A percentile compares a stretch with the other conserved stretches of the same genome.
These are phyloP conservation scores for Sylvilagus bachmani DNA, from an alignment of 2,113 vertebrate genomes.

Conservation along the genomic window DNA sequence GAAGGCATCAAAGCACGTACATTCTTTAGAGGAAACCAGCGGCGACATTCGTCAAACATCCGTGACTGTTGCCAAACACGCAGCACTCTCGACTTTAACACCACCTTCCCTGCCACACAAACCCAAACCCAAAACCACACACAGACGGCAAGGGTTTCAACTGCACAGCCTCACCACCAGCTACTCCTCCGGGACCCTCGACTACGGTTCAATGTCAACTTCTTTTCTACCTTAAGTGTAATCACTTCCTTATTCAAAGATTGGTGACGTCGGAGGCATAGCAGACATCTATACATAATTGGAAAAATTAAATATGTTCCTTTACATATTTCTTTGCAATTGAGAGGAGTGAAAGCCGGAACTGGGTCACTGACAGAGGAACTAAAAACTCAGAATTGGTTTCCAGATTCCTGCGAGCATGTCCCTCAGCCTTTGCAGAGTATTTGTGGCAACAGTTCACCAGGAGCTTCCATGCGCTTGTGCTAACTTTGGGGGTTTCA, in stretches of 20 bases:
- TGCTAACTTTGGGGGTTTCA: not conserved
- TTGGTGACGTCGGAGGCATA: not conserved
- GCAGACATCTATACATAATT: not conserved
- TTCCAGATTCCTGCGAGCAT: constrained; percentile 12
- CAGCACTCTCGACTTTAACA: not conserved
- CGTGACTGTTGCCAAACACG: not conserved
- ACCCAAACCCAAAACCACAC: not conserved
- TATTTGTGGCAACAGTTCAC: not conserved
- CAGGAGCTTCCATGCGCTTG: constrained; percentile 44
- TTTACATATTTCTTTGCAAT: not conserved
- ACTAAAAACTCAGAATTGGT: not conserved
- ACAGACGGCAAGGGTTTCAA: not conserved
- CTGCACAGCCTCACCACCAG: not conserved
- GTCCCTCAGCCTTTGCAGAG: not conserved
- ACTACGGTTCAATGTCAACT: not conserved
- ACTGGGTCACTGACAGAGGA: not conserved
- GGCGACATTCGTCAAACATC: not conserved
- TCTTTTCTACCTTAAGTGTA: not conserved
- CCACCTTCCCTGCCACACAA: not conserved
- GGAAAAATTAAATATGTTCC: constrained; percentile 20
- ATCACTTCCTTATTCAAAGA: not conserved
- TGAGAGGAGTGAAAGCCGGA: too few species aligned
- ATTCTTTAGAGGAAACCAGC: not conserved
- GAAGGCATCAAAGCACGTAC: not conserved
- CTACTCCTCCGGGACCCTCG: not conserved